These are phyloP conservation scores for Heptranchias perlo DNA, from an alignment of 2,113 vertebrate genomes.

Conservation along the genomic window DNA sequence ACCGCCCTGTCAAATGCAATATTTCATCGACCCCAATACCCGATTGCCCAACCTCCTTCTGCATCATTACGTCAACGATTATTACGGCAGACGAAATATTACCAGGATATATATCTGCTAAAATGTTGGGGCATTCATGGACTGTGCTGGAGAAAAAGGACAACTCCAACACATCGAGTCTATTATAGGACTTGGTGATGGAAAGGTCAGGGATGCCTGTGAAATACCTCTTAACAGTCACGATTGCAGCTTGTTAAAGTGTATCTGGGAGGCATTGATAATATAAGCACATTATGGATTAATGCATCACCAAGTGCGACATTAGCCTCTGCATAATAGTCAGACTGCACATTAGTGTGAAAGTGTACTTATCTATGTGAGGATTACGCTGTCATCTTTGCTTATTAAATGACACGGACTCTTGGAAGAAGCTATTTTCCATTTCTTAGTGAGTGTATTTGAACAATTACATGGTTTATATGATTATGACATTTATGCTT, in stretches of 20 bases:
- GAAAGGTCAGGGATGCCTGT: background rate
- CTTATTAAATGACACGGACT: background rate
- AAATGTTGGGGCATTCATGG: background rate
- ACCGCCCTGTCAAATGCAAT: background rate
- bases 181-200: background rate
- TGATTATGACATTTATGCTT: background rate
- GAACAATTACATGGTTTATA: background rate
- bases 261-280: background rate
- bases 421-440: background rate
- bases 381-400: background rate
- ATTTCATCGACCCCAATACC: background rate
- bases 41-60: background rate
- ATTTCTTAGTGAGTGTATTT: background rate
- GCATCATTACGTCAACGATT: background rate
- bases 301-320: background rate
- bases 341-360: background rate
- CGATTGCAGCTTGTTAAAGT: background rate
- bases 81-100: background rate
- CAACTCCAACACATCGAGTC: background rate
- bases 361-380: background rate
- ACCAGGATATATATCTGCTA: background rate
- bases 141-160: too few species aligned
- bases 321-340: background rate
- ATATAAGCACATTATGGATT: background rate
- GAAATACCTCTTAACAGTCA: background rate